Evolutionary conservation across 2,113 vertebrate species (phyloP), one percentile per base, ranked within the genome.

Genomic region (cat (Felis catus)): DNA sequence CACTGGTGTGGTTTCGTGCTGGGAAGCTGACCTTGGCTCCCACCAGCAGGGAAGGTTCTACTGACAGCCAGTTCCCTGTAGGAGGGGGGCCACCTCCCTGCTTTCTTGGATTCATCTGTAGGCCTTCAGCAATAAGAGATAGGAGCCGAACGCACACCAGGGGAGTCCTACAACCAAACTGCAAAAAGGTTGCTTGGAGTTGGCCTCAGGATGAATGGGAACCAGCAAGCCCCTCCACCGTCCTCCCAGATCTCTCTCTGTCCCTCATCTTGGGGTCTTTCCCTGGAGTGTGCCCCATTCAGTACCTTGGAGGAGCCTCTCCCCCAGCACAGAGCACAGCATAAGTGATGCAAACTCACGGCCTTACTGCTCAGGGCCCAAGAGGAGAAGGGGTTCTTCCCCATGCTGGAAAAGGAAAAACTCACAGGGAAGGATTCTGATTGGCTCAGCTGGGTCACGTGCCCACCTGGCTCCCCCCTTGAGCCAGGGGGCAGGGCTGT

Each of bases 391-490:
- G 19, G 3, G 18, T 1, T 73, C 71, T 45, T 41, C 39, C 21
- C 6, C 27, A 48, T 33, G 41, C 36, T 53, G 53, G 79, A 71
- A 27, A 55, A 97, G 74, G 65, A 80, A 41, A 53, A 74, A 25
- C 13, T 65, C 66, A 82, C 58, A 76, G 85, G 73, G 71, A 82
- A 94, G 81, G 91, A 66, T 68, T 93, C 73, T 81, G 66, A 97
- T 73, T 76, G 86, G 74, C 39, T 31, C 25, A 58, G 14, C 19
- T 2, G 4, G 29, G 51, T 87, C 66, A 71, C 10, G 0, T 76
- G 65, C 25, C 63, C 71, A 39, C 18, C 1, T 27, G 2, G 58
- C 21, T 61, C 48, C 87, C 70, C 19, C 45, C 21, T 61, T 18
- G 58, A 83, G n/a, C 45, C 31, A 29, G 61, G 48, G 41, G n/a